A percentile compares a stretch with the other conserved stretches of the same genome.
Evolutionary conservation across 2,888 invertebrate species (phyloP).

Genomic region (Sinopyrophorus schimmeli): DNA sequence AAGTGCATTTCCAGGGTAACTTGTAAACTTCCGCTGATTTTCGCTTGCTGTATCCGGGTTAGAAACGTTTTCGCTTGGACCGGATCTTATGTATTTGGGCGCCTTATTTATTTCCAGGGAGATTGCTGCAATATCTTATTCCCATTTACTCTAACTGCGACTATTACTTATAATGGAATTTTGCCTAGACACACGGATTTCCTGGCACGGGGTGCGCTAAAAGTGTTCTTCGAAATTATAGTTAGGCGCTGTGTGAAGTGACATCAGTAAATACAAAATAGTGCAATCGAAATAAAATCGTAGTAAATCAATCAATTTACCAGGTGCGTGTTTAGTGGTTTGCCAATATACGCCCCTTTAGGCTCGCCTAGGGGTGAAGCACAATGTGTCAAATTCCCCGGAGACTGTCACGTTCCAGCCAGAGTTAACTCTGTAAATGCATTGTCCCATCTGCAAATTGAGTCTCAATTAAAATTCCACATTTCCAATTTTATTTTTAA

Average conservation of each 20-base stretch:
- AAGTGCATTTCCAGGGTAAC: constrained; percentile 13
- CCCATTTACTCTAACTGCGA: constrained; percentile 36
- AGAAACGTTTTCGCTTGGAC: constrained; percentile 41
- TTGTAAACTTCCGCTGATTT: constrained; percentile 50
- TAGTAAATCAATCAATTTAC: constrained; percentile 43
- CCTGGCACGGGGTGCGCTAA: neutral
- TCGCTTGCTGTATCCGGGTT: constrained; percentile 50
- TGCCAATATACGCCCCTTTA: constrained; percentile 40
- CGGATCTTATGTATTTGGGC: constrained; percentile 42
- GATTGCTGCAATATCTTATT: constrained; percentile 46
- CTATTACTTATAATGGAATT: constrained; percentile 35
- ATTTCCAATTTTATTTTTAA: constrained; percentile 38
- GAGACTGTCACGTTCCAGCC: constrained; percentile 48
- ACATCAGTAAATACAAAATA: constrained; percentile 16
- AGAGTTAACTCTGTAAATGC: constrained; percentile 43
- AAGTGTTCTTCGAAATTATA: constrained; percentile 9
- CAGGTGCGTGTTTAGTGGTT: constrained; percentile 44
- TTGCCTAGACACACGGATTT: constrained; percentile 1
- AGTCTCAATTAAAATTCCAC: constrained; percentile 48
- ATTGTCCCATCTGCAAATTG: constrained; percentile 52
- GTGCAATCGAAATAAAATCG: constrained; percentile 29
- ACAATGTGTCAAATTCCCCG: constrained; percentile 41
- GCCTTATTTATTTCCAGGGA: constrained; percentile 48
- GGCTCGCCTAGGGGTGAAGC: constrained; percentile 36
- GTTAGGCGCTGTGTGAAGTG: constrained; percentile 8